Conservation (phyloP, 1,140 invertebrate genomes). For the Parapsyche elsis region DNA sequence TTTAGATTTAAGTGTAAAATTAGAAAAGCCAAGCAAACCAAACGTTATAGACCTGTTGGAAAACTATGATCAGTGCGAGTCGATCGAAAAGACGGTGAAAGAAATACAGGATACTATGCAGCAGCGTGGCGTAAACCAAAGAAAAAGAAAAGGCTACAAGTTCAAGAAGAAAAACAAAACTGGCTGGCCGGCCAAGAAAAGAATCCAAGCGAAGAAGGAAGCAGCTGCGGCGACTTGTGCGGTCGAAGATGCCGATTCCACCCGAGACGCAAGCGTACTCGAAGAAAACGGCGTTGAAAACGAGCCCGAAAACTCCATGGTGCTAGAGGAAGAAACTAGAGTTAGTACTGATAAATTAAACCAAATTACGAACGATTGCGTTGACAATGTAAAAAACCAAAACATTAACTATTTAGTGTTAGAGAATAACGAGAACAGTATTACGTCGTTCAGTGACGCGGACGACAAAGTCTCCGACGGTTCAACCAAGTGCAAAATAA, state of each 20-base stretch:
- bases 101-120: constrained; percentile 59
- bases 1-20: constrained; percentile 58
- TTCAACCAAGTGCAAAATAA: constrained; percentile 24
- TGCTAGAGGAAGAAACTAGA: background rate
- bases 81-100: constrained; percentile 54
- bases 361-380: background rate
- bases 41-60: constrained; percentile 46
- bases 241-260: constrained; percentile 58
- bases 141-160: constrained; percentile 58
- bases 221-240: constrained; percentile 55
- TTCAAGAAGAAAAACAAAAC: constrained; percentile 68
- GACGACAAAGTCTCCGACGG: constrained; percentile 35
- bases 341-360: background rate
- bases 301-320: background rate
- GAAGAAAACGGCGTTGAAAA: background rate
- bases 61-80: constrained; percentile 47
- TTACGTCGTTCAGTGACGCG: constrained; percentile 48
- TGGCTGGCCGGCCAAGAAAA: constrained; percentile 66
- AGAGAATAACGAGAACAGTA: constrained; percentile 50
- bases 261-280: constrained; percentile 58
- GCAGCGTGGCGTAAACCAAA: constrained; percentile 22
- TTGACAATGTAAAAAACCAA: constrained; percentile 24
- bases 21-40: constrained; percentile 37
- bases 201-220: constrained; percentile 58
- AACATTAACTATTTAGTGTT: constrained; percentile 35